Evolutionary conservation across 1,140 invertebrate genomes (phyloP).

Genomic region (Callitettix versicolor): DNA sequence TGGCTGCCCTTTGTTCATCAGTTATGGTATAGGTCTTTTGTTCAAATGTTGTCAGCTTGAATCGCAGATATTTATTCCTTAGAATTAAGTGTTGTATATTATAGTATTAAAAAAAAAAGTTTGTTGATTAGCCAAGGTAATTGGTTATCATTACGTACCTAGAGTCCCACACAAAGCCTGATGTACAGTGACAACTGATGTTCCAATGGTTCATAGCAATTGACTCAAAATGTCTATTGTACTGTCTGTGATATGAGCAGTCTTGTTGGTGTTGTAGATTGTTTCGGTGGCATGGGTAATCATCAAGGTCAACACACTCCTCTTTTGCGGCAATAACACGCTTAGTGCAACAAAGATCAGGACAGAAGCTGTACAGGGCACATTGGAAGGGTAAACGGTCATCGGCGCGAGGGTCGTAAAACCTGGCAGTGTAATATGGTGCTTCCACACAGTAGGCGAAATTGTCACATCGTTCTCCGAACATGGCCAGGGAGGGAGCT

Average conservation of each 20-base stretch:
- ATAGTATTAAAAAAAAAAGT: too few species aligned
- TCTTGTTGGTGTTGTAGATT: slow-evolving; percentile 22
- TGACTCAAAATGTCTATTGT: slow-evolving; percentile 41
- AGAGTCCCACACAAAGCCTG: slow-evolving; percentile 40
- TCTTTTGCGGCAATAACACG: slow-evolving; percentile 32
- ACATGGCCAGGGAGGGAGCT: slow-evolving; percentile 34
- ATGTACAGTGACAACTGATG: slow-evolving; percentile 41
- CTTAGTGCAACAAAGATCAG: slow-evolving; percentile 47
- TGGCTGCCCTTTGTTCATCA: too few species aligned
- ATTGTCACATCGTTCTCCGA: slow-evolving; percentile 48
- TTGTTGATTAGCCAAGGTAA: too few species aligned
- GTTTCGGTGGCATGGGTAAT: slow-evolving; percentile 17
- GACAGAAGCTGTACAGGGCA: slow-evolving; percentile 52
- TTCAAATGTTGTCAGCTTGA: too few species aligned
- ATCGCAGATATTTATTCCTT: too few species aligned
- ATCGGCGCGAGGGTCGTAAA: slow-evolving; percentile 41
- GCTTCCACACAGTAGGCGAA: slow-evolving; percentile 43
- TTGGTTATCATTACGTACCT: too few species aligned
- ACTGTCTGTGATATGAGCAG: slow-evolving; percentile 35
- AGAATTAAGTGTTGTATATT: too few species aligned
- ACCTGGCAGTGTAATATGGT: slow-evolving; percentile 27
- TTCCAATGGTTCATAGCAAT: slow-evolving; percentile 45
- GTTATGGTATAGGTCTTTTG: too few species aligned
- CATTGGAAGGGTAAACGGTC: slow-evolving; percentile 44
- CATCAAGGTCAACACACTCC: slow-evolving; percentile 27